A percentile compares a stretch with the other conserved stretches of the same genome.
phyloP scores from a whole-genome alignment of 1,140 invertebrate species.

The Drosophila parvula region DNA sequence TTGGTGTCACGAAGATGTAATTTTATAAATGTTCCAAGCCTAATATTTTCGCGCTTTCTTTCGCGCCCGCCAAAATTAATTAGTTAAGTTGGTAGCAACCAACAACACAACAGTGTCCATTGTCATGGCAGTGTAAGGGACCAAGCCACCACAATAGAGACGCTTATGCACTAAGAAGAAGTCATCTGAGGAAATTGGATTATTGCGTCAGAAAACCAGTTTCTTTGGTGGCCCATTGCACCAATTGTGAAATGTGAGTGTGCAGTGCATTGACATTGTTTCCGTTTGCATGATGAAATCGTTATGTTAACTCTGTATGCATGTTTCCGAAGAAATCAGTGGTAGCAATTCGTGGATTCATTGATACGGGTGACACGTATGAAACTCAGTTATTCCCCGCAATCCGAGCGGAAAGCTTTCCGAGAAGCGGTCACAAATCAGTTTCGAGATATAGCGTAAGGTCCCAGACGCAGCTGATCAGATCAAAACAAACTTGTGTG shows the following conservation, averaged over 20 bases:
- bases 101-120: background rate
- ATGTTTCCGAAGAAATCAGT: slow-evolving; percentile 12
- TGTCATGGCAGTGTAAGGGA: slow-evolving; percentile 15
- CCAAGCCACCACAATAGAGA: background rate
- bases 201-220: slow-evolving; percentile 40
- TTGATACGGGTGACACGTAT: slow-evolving; percentile 20
- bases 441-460: slow-evolving; percentile 31
- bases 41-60: background rate
- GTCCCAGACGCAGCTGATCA: slow-evolving; percentile 43
- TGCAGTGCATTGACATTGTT: slow-evolving; percentile 30
- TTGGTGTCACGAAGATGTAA: background rate
- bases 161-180: background rate
- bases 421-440: slow-evolving; percentile 10
- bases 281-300: slow-evolving; percentile 33
- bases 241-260: slow-evolving; percentile 50
- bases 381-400: slow-evolving; percentile 1
- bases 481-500: slow-evolving; percentile 64
- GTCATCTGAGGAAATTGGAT: slow-evolving; percentile 4
- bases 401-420: slow-evolving; percentile 22
- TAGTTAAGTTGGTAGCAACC: background rate
- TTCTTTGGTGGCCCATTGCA: slow-evolving; percentile 18
- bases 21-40: background rate
- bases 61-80: slow-evolving; percentile 1
- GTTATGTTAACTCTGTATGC: background rate
- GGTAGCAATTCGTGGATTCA: background rate